Conservation (phyloP, 2,888 invertebrate genomes). For the Diplazon laetatorius region DNA sequence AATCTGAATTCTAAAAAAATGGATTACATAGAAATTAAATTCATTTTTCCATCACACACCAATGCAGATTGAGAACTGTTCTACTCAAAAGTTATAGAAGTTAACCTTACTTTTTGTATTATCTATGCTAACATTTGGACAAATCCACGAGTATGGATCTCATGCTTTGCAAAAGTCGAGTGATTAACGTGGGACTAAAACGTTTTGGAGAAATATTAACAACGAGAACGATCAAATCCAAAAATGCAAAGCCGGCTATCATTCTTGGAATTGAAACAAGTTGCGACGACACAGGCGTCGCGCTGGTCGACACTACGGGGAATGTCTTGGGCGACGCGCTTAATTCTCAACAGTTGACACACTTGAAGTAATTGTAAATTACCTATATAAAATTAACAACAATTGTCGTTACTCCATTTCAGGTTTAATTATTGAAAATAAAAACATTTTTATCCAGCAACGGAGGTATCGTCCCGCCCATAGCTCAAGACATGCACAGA, state of each 20-base stretch:
- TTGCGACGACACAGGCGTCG: slow-evolving; percentile 98
- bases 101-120: no score
- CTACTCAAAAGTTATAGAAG: no score
- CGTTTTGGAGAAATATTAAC: slow-evolving; percentile 23
- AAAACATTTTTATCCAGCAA: slow-evolving; percentile 83
- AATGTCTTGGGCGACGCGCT: slow-evolving; percentile 91
- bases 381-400: no score
- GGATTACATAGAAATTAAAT: no score
- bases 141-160: slow-evolving; percentile 37
- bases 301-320: slow-evolving; percentile 90
- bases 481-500: slow-evolving; percentile 92
- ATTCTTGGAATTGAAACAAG: slow-evolving; percentile 98
- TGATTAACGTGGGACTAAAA: slow-evolving; percentile 4
- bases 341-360: slow-evolving; percentile 90
- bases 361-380: slow-evolving; percentile 85
- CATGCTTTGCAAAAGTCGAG: slow-evolving; percentile 12
- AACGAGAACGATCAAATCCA: slow-evolving; percentile 44
- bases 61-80: no score
- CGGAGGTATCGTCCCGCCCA: slow-evolving; percentile 95
- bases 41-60: no score
- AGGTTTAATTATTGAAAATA: no score
- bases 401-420: not conserved
- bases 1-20: no score
- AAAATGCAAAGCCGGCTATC: slow-evolving; percentile 67
- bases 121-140: not conserved